Evolutionary conservation across 2,113 vertebrate genomes (phyloP), one percentile per base, ranked within the genome.

Genomic region (Lucifuga dentata): DNA sequence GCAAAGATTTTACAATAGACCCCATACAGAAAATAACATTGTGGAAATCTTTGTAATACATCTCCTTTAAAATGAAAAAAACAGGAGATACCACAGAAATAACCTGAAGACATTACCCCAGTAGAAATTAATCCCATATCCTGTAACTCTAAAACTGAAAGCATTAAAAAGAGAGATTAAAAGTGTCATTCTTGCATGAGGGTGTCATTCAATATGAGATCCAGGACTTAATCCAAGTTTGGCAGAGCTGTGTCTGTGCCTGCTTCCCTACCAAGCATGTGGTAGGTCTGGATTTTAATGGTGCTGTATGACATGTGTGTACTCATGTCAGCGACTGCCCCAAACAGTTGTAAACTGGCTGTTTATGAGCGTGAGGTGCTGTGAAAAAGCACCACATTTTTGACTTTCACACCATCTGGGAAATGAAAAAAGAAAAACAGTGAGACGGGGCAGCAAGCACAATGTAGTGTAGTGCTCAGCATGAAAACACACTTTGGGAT

Each of bases 331-430:
- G 78, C 60, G 66, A 76, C 85, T 68, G 58, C 77, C 75, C 87
- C 86, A 84, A 90, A 86, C 82, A 87, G 84, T 85, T 87, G 84
- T 90, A 90, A 91, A 91, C 66, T 79, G 83, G 81, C 81, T 84
- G 88, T 92, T 91, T 92, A 91, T 88, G 88, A 84, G 85, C 58
- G 70, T n/a, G 68, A 80, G 83, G 80, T 78, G 83, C 74, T 70
- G 77, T n/a, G 59, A 83, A 88, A 86, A 85, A 74, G 66, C 59
- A 41, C 66, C 50, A 56, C 58, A 11, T 76, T 84, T 80, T 61
- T 64, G 36, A 87, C 74, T 81, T 90, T 89, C 81, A 83, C 88
- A 81, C 79, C 81, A 78, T 85, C 83, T 86, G 89, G 74, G 20
- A 12, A 38, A 58, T 26, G 41, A 65, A 55, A 57, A 71, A 53